Percentiles rank a stretch among this genome's conserved stretches.
Conservation (phyloP, 2,888 invertebrate genomes). For the Callosobruchus maculatus region DNA sequence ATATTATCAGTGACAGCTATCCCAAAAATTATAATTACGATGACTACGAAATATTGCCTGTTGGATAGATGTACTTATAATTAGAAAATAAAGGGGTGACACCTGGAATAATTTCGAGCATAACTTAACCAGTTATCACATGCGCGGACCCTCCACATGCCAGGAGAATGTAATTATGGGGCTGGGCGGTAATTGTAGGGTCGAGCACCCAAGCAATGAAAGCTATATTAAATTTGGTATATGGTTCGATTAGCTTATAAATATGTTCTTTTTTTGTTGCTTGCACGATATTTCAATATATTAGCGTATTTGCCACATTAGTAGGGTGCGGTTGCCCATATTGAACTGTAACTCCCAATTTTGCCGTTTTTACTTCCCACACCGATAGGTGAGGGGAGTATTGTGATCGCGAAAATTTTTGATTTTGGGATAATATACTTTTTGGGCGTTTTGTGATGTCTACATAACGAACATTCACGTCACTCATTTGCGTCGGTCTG, state of each 20-base stretch:
- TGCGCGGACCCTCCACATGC: neutral
- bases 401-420: too few relatives aligned
- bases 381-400: too few relatives aligned
- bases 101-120: neutral
- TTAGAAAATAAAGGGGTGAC: neutral
- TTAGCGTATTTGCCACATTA: too few relatives aligned
- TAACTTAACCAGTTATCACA: neutral
- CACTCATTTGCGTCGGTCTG: too few relatives aligned
- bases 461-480: too few relatives aligned
- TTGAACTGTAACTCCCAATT: too few relatives aligned
- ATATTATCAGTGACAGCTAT: neutral
- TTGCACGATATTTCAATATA: neutral
- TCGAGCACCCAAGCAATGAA: neutral
- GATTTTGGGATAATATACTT: too few relatives aligned
- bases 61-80: neutral
- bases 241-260: neutral
- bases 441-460: too few relatives aligned
- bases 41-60: neutral
- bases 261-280: neutral
- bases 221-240: neutral
- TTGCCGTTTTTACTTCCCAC: too few relatives aligned
- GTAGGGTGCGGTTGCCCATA: too few relatives aligned
- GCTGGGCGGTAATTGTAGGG: neutral
- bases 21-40: neutral
- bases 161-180: neutral